Evolutionary conservation across 2,888 invertebrate genomes (phyloP).

Genomic region (Ypsolopha sequella): DNA sequence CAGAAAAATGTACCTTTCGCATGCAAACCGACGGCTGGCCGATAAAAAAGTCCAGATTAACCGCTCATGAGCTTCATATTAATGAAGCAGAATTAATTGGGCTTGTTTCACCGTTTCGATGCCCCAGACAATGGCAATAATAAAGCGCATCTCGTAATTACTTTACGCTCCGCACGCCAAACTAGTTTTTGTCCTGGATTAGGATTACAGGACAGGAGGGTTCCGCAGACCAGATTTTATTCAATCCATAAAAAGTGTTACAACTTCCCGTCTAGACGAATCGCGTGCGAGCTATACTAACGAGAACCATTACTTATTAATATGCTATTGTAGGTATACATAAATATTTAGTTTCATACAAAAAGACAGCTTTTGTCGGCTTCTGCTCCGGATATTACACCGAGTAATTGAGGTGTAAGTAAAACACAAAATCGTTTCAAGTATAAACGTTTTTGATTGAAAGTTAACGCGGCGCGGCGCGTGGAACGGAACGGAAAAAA

Average conservation of each 20-base stretch:
- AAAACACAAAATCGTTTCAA: neutral
- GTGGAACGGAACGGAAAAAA: neutral
- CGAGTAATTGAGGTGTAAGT: neutral
- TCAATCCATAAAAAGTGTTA: slow-evolving; percentile 34
- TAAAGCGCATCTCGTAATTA: neutral
- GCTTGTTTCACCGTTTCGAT: neutral
- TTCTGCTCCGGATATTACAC: slow-evolving; percentile 11
- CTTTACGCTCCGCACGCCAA: neutral
- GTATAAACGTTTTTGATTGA: too few species aligned
- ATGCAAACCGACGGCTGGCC: neutral
- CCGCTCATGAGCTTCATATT: neutral
- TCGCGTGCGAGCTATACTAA: slow-evolving; percentile 32
- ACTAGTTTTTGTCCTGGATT: neutral
- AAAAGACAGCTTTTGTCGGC: slow-evolving; percentile 12
- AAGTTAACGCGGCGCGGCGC: neutral
- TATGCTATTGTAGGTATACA: slow-evolving; percentile 22
- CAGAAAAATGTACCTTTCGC: neutral
- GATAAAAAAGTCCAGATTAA: neutral
- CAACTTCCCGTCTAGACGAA: slow-evolving; percentile 51
- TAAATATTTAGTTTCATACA: slow-evolving; percentile 15
- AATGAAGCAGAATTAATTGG: slow-evolving; percentile 4
- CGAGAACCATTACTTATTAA: slow-evolving; percentile 40
- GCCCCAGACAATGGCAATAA: slow-evolving; percentile 2
- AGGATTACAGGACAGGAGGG: slow-evolving; percentile 16
- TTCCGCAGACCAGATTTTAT: slow-evolving; percentile 24